Evolutionary conservation across 2,888 invertebrate genomes (phyloP).

Genomic region (Neuroscelio doddi): DNA sequence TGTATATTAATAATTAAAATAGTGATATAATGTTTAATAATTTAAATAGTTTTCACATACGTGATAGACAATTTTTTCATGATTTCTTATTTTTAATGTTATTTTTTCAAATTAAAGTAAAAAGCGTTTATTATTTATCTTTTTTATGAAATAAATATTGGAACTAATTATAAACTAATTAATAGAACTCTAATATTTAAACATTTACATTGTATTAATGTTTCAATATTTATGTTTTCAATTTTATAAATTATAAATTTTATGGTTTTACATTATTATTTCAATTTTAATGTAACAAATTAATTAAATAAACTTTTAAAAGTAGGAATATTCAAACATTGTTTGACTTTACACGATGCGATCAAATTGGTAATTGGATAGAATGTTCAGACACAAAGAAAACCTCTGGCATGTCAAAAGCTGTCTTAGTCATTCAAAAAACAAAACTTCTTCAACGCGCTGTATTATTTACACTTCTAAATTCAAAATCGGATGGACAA

Average conservation of each 20-base stretch:
- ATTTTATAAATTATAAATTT: not conserved
- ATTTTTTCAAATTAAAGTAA: too few species aligned
- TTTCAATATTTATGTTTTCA: not conserved
- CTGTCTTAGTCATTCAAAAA: slow-evolving; percentile 68
- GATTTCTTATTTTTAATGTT: too few species aligned
- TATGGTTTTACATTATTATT: not conserved
- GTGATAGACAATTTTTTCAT: too few species aligned
- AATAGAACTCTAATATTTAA: too few species aligned
- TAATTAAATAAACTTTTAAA: not conserved
- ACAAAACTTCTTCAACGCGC: slow-evolving; percentile 68
- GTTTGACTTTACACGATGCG: slow-evolving; percentile 58
- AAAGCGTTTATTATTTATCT: too few species aligned
- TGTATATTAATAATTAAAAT: not conserved
- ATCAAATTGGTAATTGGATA: slow-evolving; percentile 62
- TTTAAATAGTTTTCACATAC: too few species aligned
- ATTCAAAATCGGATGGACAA: slow-evolving; percentile 71
- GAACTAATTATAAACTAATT: too few species aligned
- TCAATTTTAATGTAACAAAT: not conserved
- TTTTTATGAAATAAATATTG: too few species aligned
- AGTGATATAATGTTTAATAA: not conserved
- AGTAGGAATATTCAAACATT: slow-evolving; percentile 45
- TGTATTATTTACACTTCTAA: slow-evolving; percentile 71
- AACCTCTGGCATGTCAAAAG: slow-evolving; percentile 70
- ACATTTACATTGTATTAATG: too few species aligned
- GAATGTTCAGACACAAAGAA: slow-evolving; percentile 72